Conservation (phyloP, 2,797 vertebrate species). For the Microhierax caerulescens region DNA sequence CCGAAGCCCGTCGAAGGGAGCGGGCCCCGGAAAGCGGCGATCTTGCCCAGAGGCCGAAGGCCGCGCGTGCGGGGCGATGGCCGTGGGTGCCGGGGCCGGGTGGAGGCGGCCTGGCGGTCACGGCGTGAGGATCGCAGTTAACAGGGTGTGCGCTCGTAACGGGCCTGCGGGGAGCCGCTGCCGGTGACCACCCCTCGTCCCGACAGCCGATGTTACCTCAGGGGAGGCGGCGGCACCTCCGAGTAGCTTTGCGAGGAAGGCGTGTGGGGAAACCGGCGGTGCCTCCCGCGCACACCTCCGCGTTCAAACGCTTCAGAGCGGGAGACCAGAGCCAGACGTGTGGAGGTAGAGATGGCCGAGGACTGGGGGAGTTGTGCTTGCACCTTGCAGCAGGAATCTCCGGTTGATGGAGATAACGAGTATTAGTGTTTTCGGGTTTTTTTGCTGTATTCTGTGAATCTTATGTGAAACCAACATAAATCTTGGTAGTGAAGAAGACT, state of each 20-base stretch:
- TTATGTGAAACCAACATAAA: neutral
- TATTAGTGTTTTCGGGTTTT: neutral
- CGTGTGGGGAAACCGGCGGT: fast-evolving
- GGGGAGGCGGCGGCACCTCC: too few species aligned
- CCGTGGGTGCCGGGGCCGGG: too few species aligned
- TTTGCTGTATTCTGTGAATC: fast-evolving
- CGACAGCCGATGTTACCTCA: too few species aligned
- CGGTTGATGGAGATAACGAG: fast-evolving
- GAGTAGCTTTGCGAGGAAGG: neutral
- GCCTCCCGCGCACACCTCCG: neutral
- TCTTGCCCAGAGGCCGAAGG: too few species aligned
- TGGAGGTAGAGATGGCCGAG: neutral
- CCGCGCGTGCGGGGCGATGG: too few species aligned
- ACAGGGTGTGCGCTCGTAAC: too few species aligned
- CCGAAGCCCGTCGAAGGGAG: too few species aligned
- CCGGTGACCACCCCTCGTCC: too few species aligned
- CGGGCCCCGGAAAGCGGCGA: too few species aligned
- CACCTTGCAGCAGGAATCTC: fast-evolving
- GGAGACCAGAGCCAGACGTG: fast-evolving
- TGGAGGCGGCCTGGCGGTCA: too few species aligned
- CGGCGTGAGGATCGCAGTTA: too few species aligned
- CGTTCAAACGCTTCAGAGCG: fast-evolving
- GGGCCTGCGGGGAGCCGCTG: too few species aligned
- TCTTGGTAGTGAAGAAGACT: neutral
- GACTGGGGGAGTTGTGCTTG: neutral